phyloP scores from a whole-genome alignment of 2,888 invertebrate genomes.

The Cephus spinipes region DNA sequence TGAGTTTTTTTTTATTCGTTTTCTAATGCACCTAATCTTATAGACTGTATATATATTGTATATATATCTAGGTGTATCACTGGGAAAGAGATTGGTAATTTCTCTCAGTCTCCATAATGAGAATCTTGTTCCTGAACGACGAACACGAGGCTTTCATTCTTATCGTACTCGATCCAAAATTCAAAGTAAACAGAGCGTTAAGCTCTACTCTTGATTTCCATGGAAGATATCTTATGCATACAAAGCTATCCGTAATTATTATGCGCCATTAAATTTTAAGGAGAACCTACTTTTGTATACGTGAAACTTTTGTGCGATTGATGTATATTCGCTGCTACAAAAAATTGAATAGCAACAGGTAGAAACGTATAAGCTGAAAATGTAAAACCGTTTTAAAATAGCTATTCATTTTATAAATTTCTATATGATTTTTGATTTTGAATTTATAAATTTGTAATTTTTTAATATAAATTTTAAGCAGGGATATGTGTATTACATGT shows the following conservation, averaged over 20 bases:
- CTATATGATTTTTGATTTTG: no score
- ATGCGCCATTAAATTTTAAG: not conserved
- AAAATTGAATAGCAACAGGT: not conserved
- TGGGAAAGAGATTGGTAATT: not conserved
- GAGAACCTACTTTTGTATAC: not conserved
- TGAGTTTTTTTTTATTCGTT: not conserved
- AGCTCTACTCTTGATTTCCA: conserved; percentile 34
- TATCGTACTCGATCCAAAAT: conserved; percentile 30
- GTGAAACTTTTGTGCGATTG: not conserved
- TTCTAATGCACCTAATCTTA: not conserved
- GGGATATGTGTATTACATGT: no score
- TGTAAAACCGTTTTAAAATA: not conserved
- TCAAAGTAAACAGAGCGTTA: conserved; percentile 39
- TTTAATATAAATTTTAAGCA: no score
- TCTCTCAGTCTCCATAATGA: not conserved
- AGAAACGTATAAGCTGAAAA: not conserved
- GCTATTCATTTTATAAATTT: not conserved
- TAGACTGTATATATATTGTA: not conserved
- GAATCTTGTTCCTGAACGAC: conserved; percentile 32
- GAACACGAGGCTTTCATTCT: conserved; percentile 30
- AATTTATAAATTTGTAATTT: no score
- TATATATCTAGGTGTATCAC: not conserved
- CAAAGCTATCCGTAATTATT: not conserved
- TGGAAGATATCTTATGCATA: conserved; percentile 6
- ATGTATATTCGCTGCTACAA: no score